Conservation (phyloP, 2,113 vertebrate genomes). For the Tetrao urogallus region DNA sequence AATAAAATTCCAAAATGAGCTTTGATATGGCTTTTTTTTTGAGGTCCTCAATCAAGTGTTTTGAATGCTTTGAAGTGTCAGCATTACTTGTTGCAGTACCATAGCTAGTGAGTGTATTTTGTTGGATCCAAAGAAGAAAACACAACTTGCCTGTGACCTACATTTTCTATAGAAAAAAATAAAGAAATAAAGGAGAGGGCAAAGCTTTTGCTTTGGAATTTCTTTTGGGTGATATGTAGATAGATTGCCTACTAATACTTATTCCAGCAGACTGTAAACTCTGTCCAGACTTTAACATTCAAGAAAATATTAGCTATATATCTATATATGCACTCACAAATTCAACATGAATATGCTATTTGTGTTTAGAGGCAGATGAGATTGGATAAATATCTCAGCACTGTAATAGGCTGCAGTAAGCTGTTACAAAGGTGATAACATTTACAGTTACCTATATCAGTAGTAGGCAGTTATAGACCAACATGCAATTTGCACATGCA, state of each 20-base stretch:
- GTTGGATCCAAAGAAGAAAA: background rate
- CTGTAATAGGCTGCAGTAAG: background rate
- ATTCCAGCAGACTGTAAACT: background rate
- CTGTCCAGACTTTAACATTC: background rate
- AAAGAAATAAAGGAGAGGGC: background rate
- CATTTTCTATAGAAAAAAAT: background rate
- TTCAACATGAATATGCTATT: background rate
- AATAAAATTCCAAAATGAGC: background rate
- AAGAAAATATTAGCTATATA: background rate
- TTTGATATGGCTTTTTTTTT: slow-evolving; percentile 18
- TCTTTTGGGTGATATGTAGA: background rate
- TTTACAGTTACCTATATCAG: background rate
- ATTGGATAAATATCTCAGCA: background rate
- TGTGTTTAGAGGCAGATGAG: background rate
- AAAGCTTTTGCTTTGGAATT: background rate
- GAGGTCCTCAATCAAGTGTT: background rate
- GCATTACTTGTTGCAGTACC: background rate
- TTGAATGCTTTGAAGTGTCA: slow-evolving; percentile 10
- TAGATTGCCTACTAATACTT: background rate
- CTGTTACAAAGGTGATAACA: background rate
- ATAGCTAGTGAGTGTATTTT: background rate
- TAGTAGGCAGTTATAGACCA: background rate
- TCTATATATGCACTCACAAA: background rate
- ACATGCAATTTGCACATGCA: background rate
- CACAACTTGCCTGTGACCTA: background rate